phyloP scores from a whole-genome alignment of 2,888 invertebrate species.

The Xestobium rufovillosum region DNA sequence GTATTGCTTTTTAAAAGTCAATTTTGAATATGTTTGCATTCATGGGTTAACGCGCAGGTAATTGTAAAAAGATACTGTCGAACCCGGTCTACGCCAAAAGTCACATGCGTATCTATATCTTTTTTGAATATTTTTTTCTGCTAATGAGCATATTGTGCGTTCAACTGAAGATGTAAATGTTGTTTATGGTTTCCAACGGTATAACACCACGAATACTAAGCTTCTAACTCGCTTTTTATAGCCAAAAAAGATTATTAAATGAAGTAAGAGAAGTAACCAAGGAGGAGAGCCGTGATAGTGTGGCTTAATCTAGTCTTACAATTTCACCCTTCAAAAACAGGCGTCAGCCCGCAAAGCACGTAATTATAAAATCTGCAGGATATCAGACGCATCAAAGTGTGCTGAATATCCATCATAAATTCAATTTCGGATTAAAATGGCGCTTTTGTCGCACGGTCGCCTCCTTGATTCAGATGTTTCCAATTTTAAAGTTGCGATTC shows the following conservation, averaged over 20 bases:
- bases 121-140: background rate
- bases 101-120: constrained; percentile 1
- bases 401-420: constrained; percentile 39
- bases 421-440: constrained; percentile 40
- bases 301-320: too few relatives aligned
- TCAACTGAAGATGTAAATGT: too few relatives aligned
- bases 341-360: constrained; percentile 25
- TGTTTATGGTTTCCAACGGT: too few relatives aligned
- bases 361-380: constrained; percentile 41
- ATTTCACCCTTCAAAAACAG: constrained; percentile 28
- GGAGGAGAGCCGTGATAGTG: too few relatives aligned
- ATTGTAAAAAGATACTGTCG: background rate
- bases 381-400: constrained; percentile 39
- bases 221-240: too few relatives aligned
- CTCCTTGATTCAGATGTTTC: constrained; percentile 27
- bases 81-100: too few relatives aligned
- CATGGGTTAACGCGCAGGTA: constrained; percentile 18
- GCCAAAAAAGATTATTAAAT: too few relatives aligned
- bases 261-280: too few relatives aligned
- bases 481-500: constrained; percentile 29
- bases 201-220: too few relatives aligned
- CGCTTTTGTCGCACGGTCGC: constrained; percentile 33
- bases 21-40: constrained; percentile 24
- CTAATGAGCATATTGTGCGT: too few relatives aligned
- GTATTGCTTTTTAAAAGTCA: constrained; percentile 31